Evolutionary conservation across 2,888 invertebrate species (phyloP).

Genomic region (Epiperipatus broadwayi): DNA sequence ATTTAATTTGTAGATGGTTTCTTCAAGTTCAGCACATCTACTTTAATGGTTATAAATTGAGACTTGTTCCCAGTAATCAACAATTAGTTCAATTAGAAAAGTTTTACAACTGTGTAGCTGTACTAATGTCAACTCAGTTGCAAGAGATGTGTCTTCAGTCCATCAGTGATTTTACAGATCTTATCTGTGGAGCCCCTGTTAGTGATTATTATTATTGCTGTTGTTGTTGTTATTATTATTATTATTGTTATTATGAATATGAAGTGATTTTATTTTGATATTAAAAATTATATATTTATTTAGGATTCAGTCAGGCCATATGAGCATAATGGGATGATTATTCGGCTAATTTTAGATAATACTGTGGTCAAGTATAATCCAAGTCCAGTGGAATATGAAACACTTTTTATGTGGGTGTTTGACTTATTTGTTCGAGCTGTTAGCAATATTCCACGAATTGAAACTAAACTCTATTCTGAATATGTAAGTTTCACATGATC

Average conservation of each 20-base stretch:
- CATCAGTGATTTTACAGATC: conserved; percentile 52
- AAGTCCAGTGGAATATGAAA: conserved; percentile 49
- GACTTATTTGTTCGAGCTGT: conserved; percentile 55
- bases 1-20: conserved; percentile 28
- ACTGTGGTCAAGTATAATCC: conserved; percentile 30
- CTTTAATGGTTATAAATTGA: conserved; percentile 27
- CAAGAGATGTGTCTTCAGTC: conserved; percentile 61
- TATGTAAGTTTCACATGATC: too few species aligned
- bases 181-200: conserved; percentile 56
- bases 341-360: conserved; percentile 28
- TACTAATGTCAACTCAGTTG: conserved; percentile 69
- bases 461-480: conserved; percentile 53
- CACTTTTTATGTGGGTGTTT: conserved; percentile 46
- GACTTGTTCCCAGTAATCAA: too few species aligned
- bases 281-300: background rate
- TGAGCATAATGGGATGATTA: conserved; percentile 28
- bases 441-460: conserved; percentile 50
- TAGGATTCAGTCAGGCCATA: conserved; percentile 24
- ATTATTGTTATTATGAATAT: too few species aligned
- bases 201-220: too few species aligned
- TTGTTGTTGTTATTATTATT: too few species aligned
- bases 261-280: too few species aligned
- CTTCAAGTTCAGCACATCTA: conserved; percentile 29
- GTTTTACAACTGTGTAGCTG: conserved; percentile 65
- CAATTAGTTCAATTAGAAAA: conserved; percentile 45